Percentiles rank a stretch among this genome's conserved stretches.
Conservation (phyloP, 2,797 vertebrate species). For the Mycteria americana region DNA sequence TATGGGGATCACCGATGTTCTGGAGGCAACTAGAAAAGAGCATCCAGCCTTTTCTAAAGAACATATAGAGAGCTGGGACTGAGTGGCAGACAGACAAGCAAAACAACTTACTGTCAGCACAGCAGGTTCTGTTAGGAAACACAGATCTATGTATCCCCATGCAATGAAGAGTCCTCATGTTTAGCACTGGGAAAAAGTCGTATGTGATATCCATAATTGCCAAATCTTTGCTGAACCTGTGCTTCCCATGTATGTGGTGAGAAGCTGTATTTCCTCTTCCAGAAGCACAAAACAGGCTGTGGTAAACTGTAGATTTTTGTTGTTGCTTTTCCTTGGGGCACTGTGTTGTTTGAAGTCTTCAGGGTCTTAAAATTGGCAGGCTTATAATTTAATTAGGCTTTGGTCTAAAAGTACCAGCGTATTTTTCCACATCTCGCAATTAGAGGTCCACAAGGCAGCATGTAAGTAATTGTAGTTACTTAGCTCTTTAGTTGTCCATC, state of each 20-base stretch:
- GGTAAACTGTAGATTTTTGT: not conserved
- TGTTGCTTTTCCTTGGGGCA: not conserved
- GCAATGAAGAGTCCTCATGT: not conserved
- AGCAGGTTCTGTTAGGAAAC: not conserved
- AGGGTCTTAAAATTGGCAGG: not conserved
- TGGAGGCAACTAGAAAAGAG: not conserved
- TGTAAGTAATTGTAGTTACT: not conserved
- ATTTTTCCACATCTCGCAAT: not conserved
- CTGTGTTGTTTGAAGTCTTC: not conserved
- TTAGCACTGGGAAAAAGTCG: accelerated
- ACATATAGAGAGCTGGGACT: not conserved
- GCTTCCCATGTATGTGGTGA: not conserved
- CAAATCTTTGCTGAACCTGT: not conserved
- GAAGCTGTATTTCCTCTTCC: not conserved
- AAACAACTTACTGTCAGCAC: not conserved
- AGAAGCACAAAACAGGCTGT: not conserved
- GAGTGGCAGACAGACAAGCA: not conserved
- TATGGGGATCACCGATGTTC: not conserved
- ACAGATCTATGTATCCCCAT: not conserved
- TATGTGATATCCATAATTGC: not conserved
- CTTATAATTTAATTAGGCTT: not conserved
- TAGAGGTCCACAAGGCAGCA: not conserved
- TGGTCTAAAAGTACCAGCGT: not conserved
- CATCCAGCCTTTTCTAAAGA: not conserved
- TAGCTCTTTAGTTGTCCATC: not conserved